Evolutionary conservation across 2,888 invertebrate species (phyloP).

Genomic region (Oscheius sp.): DNA sequence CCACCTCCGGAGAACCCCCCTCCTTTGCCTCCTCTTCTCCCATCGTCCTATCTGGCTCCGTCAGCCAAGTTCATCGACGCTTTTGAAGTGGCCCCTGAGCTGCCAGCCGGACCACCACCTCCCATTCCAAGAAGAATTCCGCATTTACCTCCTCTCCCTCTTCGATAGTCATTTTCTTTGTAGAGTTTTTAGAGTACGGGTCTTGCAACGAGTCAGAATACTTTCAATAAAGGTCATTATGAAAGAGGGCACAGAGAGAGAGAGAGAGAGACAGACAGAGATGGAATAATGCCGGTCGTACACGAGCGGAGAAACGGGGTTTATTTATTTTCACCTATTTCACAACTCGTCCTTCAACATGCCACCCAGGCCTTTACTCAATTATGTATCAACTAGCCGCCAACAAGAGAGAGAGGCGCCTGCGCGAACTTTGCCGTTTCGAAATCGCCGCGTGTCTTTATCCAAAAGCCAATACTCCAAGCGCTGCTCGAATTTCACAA

Average conservation of each 20-base stretch:
- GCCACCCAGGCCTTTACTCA: constrained; percentile 3
- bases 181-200: constrained; percentile 1
- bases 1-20: constrained; percentile 29
- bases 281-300: no score
- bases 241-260: no score
- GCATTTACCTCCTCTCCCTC: constrained; percentile 20
- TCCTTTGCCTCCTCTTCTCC: constrained; percentile 22
- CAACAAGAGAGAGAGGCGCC: neutral
- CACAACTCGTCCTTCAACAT: no score
- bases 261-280: no score
- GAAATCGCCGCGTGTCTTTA: neutral
- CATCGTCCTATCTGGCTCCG: neutral
- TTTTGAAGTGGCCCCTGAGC: constrained; percentile 10
- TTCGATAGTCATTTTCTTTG: constrained; percentile 5
- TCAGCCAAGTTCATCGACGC: constrained; percentile 14
- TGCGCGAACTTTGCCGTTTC: constrained; percentile 27
- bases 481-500: neutral
- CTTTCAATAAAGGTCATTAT: constrained; percentile 9
- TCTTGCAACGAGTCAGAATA: constrained; percentile 16
- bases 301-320: no score
- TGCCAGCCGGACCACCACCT: constrained; percentile 11
- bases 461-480: neutral
- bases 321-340: no score
- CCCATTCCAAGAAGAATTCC: constrained; percentile 17
- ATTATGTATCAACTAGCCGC: constrained; percentile 29